Percentiles rank a stretch among this genome's conserved stretches.
Conservation (phyloP, 2,888 invertebrate genomes). For the Linyphia triangularis region DNA sequence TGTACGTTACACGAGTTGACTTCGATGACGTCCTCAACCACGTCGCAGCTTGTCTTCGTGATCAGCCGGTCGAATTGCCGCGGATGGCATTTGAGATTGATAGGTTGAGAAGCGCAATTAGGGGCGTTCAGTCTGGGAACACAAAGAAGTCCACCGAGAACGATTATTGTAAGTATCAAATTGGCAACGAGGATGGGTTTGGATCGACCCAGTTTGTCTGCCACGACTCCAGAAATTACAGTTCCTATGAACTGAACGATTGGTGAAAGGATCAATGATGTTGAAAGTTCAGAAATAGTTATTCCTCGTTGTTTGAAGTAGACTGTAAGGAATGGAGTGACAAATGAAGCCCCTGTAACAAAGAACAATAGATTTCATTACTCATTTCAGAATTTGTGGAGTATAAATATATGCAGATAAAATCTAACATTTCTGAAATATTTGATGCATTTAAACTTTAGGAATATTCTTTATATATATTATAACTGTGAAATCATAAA, state of each 20-base stretch:
- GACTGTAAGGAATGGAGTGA: slow-evolving; percentile 91
- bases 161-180: slow-evolving; percentile 87
- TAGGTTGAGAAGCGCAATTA: slow-evolving; percentile 34
- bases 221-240: slow-evolving; percentile 86
- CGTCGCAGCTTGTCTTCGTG: slow-evolving; percentile 56
- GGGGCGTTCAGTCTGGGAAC: slow-evolving; percentile 77
- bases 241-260: slow-evolving; percentile 92
- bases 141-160: slow-evolving; percentile 87
- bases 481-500: no score
- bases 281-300: slow-evolving; percentile 90
- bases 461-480: no score
- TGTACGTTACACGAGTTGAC: slow-evolving; percentile 51
- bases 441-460: no score
- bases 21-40: slow-evolving; percentile 44
- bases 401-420: no score
- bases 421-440: no score
- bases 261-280: slow-evolving; percentile 91
- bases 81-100: slow-evolving; percentile 55
- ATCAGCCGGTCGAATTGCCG: slow-evolving; percentile 51
- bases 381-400: no score
- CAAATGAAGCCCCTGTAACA: slow-evolving; percentile 86
- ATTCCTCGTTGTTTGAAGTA: slow-evolving; percentile 94
- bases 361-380: not conserved
- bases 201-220: slow-evolving; percentile 92
- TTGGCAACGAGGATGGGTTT: slow-evolving; percentile 90